Evolutionary conservation across 2,888 invertebrate species (phyloP).

Genomic region (Lissonota sp.): DNA sequence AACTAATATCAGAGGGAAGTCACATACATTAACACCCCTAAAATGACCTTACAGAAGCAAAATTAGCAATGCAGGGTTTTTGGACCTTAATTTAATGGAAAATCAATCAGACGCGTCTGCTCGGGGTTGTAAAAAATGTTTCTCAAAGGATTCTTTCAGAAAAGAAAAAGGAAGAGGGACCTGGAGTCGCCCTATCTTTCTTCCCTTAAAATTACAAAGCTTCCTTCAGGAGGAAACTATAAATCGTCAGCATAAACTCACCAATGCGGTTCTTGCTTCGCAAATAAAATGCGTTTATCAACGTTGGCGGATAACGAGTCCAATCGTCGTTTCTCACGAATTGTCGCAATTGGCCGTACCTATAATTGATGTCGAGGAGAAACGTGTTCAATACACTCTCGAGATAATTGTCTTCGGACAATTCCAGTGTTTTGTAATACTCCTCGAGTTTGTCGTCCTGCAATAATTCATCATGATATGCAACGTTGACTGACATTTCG

Average conservation of each 20-base stretch:
- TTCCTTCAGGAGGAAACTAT: not conserved
- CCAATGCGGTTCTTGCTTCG: slow-evolving; percentile 86
- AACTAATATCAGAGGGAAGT: no score
- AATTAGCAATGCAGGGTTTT: no score
- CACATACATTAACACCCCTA: no score
- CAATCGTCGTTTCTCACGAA: slow-evolving; percentile 85
- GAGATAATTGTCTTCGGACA: slow-evolving; percentile 83
- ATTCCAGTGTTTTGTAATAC: slow-evolving; percentile 87
- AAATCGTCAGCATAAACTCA: slow-evolving; percentile 78
- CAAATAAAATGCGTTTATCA: slow-evolving; percentile 86
- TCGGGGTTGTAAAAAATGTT: no score
- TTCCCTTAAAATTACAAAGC: no score
- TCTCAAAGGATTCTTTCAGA: no score
- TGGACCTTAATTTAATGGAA: no score
- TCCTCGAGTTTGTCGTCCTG: slow-evolving; percentile 92
- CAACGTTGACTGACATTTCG: slow-evolving; percentile 95
- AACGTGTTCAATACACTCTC: slow-evolving; percentile 84
- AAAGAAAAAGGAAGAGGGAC: no score
- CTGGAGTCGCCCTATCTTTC: no score
- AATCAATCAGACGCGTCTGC: no score
- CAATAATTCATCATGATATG: slow-evolving; percentile 95
- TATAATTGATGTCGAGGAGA: slow-evolving; percentile 84
- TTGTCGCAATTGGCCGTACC: slow-evolving; percentile 84
- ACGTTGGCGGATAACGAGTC: slow-evolving; percentile 83
- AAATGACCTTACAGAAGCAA: no score